These are phyloP conservation scores for Oryzias woworae DNA, from an alignment of 2,113 vertebrate genomes.

Conservation along the genomic window DNA sequence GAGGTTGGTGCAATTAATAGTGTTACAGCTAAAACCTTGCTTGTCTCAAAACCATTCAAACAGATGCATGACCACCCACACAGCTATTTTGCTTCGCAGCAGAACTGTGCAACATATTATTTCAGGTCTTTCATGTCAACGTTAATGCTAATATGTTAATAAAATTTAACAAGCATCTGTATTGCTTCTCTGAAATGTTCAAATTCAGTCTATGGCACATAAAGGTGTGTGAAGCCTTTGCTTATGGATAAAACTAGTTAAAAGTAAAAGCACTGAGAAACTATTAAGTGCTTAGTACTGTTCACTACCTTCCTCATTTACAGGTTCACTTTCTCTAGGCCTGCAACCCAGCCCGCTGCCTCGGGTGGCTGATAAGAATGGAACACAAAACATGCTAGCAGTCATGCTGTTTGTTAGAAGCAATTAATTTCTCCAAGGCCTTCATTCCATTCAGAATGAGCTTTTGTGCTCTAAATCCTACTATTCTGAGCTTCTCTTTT, in stretches of 20 bases:
- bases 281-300: conserved; percentile 28
- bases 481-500: conserved; percentile 91
- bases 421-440: conserved; percentile 99
- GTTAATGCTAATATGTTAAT: neutral
- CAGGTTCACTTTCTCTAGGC: conserved; percentile 54
- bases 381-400: conserved; percentile 94
- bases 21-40: neutral
- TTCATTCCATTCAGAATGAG: conserved; percentile 94
- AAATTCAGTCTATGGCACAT: neutral
- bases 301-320: conserved; percentile 28
- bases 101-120: neutral
- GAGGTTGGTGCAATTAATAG: neutral
- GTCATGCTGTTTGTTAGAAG: conserved; percentile 99
- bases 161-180: neutral
- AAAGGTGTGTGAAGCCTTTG: neutral
- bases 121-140: neutral
- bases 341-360: conserved; percentile 76
- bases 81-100: neutral
- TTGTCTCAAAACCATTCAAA: neutral
- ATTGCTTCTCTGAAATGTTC: neutral
- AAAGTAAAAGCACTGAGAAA: conserved; percentile 11
- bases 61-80: neutral
- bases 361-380: conserved; percentile 90
- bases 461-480: conserved; percentile 99
- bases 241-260: conserved; percentile 10